Percentiles rank a stretch among this genome's conserved stretches.
phyloP scores from a whole-genome alignment of 2,113 vertebrate species.

The Cyphomyrus plagiostoma region DNA sequence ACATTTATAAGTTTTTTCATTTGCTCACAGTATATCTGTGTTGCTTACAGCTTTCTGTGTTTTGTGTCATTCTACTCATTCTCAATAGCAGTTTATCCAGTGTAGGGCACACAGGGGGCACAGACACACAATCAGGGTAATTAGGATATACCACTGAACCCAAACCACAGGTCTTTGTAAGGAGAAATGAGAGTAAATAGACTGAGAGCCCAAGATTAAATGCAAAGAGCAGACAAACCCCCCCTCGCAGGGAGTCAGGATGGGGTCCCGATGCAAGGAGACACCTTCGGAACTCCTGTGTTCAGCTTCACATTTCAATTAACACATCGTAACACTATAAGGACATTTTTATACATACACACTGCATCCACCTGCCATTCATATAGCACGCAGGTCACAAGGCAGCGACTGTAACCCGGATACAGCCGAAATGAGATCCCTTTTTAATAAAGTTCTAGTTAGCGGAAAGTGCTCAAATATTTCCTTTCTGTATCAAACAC shows the following conservation, averaged over 20 bases:
- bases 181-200: not conserved
- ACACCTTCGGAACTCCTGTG: not conserved
- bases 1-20: not conserved
- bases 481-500: conserved; percentile 11
- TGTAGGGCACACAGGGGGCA: not conserved
- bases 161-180: not conserved
- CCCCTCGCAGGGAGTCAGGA: not conserved
- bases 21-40: not conserved
- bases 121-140: not conserved
- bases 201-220: not conserved
- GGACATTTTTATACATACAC: not conserved
- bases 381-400: not conserved
- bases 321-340: not conserved
- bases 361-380: not conserved
- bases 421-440: not conserved
- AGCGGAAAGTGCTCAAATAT: not conserved
- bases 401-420: not conserved
- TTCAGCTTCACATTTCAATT: not conserved
- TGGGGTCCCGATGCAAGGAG: not conserved
- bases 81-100: not conserved
- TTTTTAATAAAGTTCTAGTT: not conserved
- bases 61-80: not conserved
- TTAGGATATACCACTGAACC: not conserved
- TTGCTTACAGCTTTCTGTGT: not conserved
- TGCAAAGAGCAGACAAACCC: not conserved